Base-by-base conservation (phyloP, 2,113 vertebrate species). In the Nerophis ophidion region DNA sequence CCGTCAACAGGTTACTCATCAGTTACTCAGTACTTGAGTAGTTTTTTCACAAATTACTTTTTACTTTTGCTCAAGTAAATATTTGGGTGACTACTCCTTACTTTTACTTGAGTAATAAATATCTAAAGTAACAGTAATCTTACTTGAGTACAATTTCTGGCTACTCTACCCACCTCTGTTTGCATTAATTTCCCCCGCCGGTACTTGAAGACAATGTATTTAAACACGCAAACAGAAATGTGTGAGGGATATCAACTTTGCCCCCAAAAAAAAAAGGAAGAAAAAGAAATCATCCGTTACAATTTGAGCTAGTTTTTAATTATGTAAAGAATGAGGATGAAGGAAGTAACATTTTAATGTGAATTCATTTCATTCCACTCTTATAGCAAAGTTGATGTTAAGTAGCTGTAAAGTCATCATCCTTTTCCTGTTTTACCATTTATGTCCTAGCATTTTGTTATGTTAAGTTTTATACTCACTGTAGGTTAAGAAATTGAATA, bases 401-500 rank as follows among this genome's bases (percentile, higher is more conserved):
- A 81, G 82, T 84, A 84, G 84, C 76, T 84, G 81, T 85, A 79
- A 87, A 85, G 80, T 82, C 70, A 78, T 81, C 81, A 71, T 82
- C 72, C 76, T 81, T 79, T 81, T 85, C 81, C 74, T 68, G 74
- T 82, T 85, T 79, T 79, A 79, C 64, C 72, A 75, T 74, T 74
- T 82, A 71, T 81, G 78, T 89, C 93, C 95, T 96, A 92, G 93
- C 92, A 91, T 96, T 93, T 92, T 93, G 94, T 95, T 91, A 93
- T 94, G 92, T 93, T 81, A 66, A 66, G 71, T 87, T 83, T 82
- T 80, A 80, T 79, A 79, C 84, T 86, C 82, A 82, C 78, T 88
- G 95, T 98, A 96, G 94, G 92, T 95, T 96, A 91, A 93, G 38
- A 93, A 79, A 95, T 94, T 93, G 57, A 97, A 95, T 95, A 97